Evolutionary conservation across 2,797 vertebrate species (phyloP).

Genomic region (Enteromius unitaeniatus): DNA sequence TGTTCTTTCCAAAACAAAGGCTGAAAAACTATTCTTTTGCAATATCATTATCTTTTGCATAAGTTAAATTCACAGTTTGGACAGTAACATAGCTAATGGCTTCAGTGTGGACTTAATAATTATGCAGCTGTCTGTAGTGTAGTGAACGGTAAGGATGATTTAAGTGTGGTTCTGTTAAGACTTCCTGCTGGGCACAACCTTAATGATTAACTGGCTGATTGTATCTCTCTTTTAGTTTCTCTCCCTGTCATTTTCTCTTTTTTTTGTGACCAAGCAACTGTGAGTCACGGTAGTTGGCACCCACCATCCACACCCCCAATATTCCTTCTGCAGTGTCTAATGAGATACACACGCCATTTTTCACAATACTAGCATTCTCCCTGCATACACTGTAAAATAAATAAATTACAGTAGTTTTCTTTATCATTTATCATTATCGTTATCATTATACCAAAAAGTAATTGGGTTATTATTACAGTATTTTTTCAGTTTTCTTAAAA

Average conservation of each 20-base stretch:
- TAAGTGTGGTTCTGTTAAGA: slow-evolving; percentile 92
- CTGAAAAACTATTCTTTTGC: neutral
- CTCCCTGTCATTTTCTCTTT: slow-evolving; percentile 52
- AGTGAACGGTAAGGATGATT: slow-evolving; percentile 88
- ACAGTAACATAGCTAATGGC: slow-evolving; percentile 70
- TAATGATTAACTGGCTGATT: slow-evolving; percentile 75
- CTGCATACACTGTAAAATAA: slow-evolving; percentile 64
- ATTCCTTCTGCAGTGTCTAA: slow-evolving; percentile 88
- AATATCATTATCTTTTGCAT: neutral
- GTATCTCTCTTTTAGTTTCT: slow-evolving; percentile 61
- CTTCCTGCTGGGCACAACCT: slow-evolving; percentile 88
- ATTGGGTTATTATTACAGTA: too few species aligned
- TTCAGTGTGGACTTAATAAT: slow-evolving; percentile 72
- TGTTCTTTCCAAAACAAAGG: neutral
- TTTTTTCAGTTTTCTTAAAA: too few species aligned
- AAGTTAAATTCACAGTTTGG: slow-evolving; percentile 25
- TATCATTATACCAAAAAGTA: too few species aligned
- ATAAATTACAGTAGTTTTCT: too few species aligned
- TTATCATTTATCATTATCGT: too few species aligned
- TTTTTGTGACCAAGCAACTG: slow-evolving; percentile 74
- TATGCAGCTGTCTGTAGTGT: slow-evolving; percentile 75
- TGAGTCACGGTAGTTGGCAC: slow-evolving; percentile 77
- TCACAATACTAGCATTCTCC: slow-evolving; percentile 96
- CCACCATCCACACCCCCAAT: slow-evolving; percentile 69
- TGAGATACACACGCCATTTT: slow-evolving; percentile 90